A percentile compares a stretch with the other conserved stretches of the same genome.
Evolutionary conservation across 2,113 vertebrate species (phyloP).

Genomic region (Lamprotornis superbus): DNA sequence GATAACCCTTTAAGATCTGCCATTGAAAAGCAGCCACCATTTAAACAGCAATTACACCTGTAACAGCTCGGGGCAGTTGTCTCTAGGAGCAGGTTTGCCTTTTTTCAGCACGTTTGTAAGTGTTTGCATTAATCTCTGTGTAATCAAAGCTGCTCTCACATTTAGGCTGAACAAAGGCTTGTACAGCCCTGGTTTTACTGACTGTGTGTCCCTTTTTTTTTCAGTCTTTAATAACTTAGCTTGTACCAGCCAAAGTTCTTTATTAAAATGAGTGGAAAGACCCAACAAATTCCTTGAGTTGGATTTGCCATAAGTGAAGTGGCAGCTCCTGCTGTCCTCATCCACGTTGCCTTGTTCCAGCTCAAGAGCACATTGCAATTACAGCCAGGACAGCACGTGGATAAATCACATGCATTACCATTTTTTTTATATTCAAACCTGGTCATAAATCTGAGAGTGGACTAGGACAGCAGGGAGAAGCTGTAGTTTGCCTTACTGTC

Average conservation of each 20-base stretch:
- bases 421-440: neutral
- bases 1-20: neutral
- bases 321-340: neutral
- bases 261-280: neutral
- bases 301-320: neutral
- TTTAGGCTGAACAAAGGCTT: neutral
- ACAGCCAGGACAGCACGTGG: neutral
- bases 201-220: too few relatives aligned
- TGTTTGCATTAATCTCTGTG: neutral
- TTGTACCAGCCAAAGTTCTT: neutral
- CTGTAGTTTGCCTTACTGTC: neutral
- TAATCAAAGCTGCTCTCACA: neutral
- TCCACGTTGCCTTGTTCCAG: accelerated
- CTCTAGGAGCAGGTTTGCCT: neutral
- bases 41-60: neutral
- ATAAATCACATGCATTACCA: neutral
- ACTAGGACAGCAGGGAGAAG: neutral
- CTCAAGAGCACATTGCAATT: neutral
- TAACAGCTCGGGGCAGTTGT: neutral
- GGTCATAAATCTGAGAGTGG: neutral
- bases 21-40: neutral
- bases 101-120: neutral
- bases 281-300: neutral
- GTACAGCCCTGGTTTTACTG: neutral
- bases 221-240: neutral